Evolutionary conservation across 2,797 vertebrate genomes (phyloP).

Genomic region (Urosaurus nigricauda): DNA sequence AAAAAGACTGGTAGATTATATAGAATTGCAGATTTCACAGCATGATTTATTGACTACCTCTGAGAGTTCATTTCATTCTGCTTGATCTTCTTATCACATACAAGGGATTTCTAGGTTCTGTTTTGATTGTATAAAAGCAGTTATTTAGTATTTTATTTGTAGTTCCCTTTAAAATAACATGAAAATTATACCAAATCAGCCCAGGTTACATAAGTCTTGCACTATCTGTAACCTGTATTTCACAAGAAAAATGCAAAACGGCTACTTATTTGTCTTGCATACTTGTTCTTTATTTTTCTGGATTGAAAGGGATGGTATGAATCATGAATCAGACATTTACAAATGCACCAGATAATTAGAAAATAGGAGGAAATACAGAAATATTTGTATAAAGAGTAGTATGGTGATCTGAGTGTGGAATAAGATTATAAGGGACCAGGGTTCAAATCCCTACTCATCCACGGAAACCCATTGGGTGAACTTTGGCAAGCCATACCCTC

Average conservation of each 20-base stretch:
- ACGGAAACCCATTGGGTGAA: too few species aligned
- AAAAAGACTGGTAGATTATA: background rate
- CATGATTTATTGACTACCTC: background rate
- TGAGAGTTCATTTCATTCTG: background rate
- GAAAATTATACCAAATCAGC: background rate
- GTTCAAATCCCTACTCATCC: too few species aligned
- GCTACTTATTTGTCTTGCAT: background rate
- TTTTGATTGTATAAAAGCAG: background rate
- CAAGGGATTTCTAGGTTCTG: background rate
- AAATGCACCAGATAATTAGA: background rate
- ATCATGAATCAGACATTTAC: background rate
- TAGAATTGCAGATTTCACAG: background rate
- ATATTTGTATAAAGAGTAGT: background rate
- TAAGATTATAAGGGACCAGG: too few species aligned
- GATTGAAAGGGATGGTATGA: background rate
- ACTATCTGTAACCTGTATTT: background rate
- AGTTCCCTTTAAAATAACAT: background rate
- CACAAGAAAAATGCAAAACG: background rate
- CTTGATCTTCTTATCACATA: background rate
- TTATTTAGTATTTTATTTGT: background rate
- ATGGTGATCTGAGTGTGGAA: background rate
- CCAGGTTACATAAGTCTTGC: background rate
- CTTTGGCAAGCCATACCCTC: too few species aligned
- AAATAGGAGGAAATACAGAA: background rate
- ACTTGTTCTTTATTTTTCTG: background rate